Conservation (phyloP, 1,140 invertebrate species). For the Drosophila ambigua region DNA sequence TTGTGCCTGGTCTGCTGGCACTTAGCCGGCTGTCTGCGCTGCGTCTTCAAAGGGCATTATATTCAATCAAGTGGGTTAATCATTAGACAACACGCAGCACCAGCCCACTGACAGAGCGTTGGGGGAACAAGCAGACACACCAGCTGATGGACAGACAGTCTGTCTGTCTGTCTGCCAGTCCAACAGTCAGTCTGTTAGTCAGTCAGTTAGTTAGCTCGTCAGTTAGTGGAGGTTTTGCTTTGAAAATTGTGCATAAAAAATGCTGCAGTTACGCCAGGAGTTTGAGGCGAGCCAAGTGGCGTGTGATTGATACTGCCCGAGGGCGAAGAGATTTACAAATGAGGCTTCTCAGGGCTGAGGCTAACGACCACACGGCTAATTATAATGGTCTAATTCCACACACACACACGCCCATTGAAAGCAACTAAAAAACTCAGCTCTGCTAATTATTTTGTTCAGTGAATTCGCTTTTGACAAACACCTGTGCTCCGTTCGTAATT, state of each 20-base stretch:
- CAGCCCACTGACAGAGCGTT: conserved; percentile 24
- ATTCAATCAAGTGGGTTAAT: conserved; percentile 71
- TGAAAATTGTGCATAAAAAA: conserved; percentile 41
- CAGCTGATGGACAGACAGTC: background rate
- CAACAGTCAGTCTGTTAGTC: conserved; percentile 13
- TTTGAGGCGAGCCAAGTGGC: conserved; percentile 19
- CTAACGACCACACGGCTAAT: conserved; percentile 63
- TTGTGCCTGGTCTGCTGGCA: conserved; percentile 24
- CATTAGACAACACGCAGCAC: conserved; percentile 49
- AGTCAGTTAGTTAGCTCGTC: conserved; percentile 23
- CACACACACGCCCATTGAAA: conserved; percentile 35
- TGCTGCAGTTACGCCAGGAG: conserved; percentile 10
- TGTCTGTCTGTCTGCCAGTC: background rate
- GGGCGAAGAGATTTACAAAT: background rate
- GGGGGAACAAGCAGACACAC: conserved; percentile 24
- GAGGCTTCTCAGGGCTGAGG: background rate
- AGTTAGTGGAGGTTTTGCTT: conserved; percentile 35
- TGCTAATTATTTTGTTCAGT: conserved; percentile 77
- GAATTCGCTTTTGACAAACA: conserved; percentile 58
- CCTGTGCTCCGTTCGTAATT: conserved; percentile 54
- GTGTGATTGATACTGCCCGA: conserved; percentile 42
- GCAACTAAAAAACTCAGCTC: conserved; percentile 37
- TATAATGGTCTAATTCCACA: conserved; percentile 34
- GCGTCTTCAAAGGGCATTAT: conserved; percentile 60
- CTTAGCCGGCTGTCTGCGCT: conserved; percentile 52